Evolutionary conservation across 1,140 invertebrate genomes (phyloP), one percentile per base, ranked within the genome.

Genomic region (Odontomachus brunneus): DNA sequence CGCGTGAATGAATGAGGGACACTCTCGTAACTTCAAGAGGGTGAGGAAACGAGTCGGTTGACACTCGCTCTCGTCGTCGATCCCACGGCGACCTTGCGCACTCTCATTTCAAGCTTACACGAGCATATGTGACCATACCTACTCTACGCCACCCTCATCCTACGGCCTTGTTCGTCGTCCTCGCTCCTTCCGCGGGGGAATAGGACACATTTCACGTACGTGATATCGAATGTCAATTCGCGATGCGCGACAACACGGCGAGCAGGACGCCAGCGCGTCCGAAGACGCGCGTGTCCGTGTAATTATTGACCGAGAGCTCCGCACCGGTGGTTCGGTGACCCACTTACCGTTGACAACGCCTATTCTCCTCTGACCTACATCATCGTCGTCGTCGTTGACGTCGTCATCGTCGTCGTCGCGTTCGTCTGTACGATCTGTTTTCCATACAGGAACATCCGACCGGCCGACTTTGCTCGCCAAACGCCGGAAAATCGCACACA

Each of bases 311-410:
- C 72, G 81, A 26, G 51, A 26, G 51, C 17, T 17, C 2, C 60
- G 29, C 19, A 24, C 62, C 7, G 51, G 49, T 48, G 81, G 49
- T 83, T 65, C 38, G 59, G 71, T 59, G 60, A 75, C 69, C 69
- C 71, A 75, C 72, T 74, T 82, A 59, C 57, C 78, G 26, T 74
- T 82, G 78, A 72, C 78, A 82, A 72, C 78, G 71, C 55, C 78
- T 82, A 82, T 73, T 74, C 78, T 82, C 55, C 38, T 63, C 69
- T 82, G 71, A 74, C 78, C 78, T 62, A 82, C 67, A 74, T 80
- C 51, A 33, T 80, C 65, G n/a, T 49, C 59, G 75, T 38, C 73
- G 51, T 55, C 75, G 44, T 11, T 19, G 26, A 17, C 69, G 49
- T 38, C 26, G 38, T 71, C 75, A 14, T 29, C 73, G 75, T 63